Base-by-base conservation (phyloP, 2,888 invertebrate species). In the Drosophila anomalata region DNA sequence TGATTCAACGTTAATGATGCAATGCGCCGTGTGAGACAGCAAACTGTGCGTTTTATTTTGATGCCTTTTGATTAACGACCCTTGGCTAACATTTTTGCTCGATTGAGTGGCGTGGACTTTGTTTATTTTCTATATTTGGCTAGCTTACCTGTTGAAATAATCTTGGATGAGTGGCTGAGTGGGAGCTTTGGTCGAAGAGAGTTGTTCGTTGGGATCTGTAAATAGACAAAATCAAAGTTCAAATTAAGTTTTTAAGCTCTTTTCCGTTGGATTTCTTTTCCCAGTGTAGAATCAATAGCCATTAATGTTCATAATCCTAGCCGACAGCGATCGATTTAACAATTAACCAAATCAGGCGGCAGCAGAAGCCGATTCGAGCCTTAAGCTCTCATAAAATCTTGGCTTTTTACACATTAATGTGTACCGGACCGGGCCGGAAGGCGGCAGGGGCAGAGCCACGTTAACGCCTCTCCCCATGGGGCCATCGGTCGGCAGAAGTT, bases 11-110 rank as follows among this genome's bases (percentile, higher is more conserved):
- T 83, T 83, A 86, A 83, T 81, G 84, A 81, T 75, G 77, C 87
- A 79, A 67, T 73, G 77, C 83, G 39, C 83, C 83, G 79, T 83
- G 72, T 86, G 67, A 68, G 67, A 63, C 63, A 65, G 59, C 75
- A 72, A 81, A 77, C 80, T 71, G 63, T 69, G 87, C 81, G 47
- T 82, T 87, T 86, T 80, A 78, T 83, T 83, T 81, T 73, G 73
- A 83, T 77, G 73, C 71, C 58, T 73, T 79, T 77, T 86, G 79
- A 80, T 80, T 81, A 85, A 80, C 79, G 85, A 81, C 71, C 76
- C 82, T 84, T 79, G 85, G 53, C 63, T 57, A 77, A 57, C 67
- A 72, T 68, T 77, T 59, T 71, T 36, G 62, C 61, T 54, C 69
- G 58, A 53, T 62, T 63, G 41, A 57, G 62, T 79, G 65, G 60